A percentile compares a stretch with the other conserved stretches of the same genome.
These are phyloP conservation scores for Pachyrhynchus sulphureomaculatus DNA, from an alignment of 1,140 invertebrate genomes.

Conservation along the genomic window DNA sequence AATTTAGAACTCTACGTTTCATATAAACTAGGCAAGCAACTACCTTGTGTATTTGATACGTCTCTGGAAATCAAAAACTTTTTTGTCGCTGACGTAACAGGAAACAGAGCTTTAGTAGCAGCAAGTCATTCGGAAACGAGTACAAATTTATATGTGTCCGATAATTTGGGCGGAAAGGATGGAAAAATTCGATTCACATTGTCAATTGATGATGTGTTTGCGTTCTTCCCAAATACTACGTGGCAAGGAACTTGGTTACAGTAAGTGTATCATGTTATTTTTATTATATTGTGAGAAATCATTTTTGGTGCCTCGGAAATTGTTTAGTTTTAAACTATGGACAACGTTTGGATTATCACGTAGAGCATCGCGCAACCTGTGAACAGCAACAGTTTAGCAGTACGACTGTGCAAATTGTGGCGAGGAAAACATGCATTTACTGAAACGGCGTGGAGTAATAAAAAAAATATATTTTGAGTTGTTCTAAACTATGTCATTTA, in stretches of 20 bases:
- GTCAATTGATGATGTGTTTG: slow-evolving; percentile 80
- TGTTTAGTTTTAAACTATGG: no score
- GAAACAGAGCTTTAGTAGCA: slow-evolving; percentile 77
- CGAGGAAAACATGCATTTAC: neutral
- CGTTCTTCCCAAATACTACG: slow-evolving; percentile 78
- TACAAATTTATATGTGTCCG: slow-evolving; percentile 79
- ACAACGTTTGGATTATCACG: no score
- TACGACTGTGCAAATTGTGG: neutral
- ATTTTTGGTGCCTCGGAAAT: neutral
- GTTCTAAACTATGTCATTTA: no score
- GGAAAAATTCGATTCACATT: slow-evolving; percentile 68
- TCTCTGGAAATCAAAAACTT: slow-evolving; percentile 67
- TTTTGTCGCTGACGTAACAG: slow-evolving; percentile 81
- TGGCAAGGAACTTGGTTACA: slow-evolving; percentile 81
- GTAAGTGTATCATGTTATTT: slow-evolving; percentile 60
- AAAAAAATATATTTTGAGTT: no score
- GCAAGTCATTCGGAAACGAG: slow-evolving; percentile 74
- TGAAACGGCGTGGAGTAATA: no score
- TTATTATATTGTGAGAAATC: no score
- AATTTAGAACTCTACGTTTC: slow-evolving; percentile 78
- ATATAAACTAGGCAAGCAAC: slow-evolving; percentile 68
- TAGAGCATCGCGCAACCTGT: no score
- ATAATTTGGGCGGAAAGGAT: slow-evolving; percentile 58
- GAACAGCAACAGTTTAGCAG: neutral
- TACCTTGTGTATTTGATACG: slow-evolving; percentile 73